Conservation (phyloP, 1,140 invertebrate species). For the Augochlora pura region DNA sequence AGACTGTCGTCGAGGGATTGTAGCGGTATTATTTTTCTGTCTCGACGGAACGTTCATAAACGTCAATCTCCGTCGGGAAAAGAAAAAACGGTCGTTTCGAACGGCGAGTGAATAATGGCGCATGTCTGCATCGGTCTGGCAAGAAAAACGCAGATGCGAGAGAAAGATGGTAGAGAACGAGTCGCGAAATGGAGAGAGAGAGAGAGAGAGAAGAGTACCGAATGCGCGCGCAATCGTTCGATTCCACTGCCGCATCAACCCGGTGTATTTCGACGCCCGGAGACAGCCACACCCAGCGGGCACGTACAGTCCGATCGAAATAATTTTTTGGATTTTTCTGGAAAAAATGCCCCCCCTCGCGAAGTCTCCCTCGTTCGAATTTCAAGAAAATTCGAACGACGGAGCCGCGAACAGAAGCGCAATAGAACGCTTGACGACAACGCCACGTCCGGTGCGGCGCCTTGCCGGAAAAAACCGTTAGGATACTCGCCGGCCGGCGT, state of each 20-base stretch:
- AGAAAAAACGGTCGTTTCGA: neutral
- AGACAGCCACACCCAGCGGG: constrained; percentile 71
- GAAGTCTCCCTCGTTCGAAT: too few species aligned
- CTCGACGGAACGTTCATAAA: too few species aligned
- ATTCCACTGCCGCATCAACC: constrained; percentile 73
- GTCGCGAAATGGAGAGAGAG: neutral
- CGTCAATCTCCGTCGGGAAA: neutral
- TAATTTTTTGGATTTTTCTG: constrained; percentile 2
- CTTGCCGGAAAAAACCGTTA: constrained; percentile 66
- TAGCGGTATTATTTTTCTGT: too few species aligned
- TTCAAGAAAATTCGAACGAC: neutral
- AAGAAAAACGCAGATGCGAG: neutral
- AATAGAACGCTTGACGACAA: constrained; percentile 17
- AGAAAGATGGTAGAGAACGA: neutral
- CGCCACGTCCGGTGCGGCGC: constrained; percentile 14
- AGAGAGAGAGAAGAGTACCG: neutral
- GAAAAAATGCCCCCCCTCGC: neutral
- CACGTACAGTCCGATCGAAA: constrained; percentile 22
- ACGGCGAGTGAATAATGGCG: too few species aligned
- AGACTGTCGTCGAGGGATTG: too few species aligned
- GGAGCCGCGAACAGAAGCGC: neutral
- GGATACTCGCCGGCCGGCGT: constrained; percentile 64
- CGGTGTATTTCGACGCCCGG: constrained; percentile 58
- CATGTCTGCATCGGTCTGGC: neutral
- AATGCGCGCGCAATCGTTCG: constrained; percentile 76